Evolutionary conservation across 2,113 vertebrate species (phyloP).

Genomic region (Entosphenus tridentatus): DNA sequence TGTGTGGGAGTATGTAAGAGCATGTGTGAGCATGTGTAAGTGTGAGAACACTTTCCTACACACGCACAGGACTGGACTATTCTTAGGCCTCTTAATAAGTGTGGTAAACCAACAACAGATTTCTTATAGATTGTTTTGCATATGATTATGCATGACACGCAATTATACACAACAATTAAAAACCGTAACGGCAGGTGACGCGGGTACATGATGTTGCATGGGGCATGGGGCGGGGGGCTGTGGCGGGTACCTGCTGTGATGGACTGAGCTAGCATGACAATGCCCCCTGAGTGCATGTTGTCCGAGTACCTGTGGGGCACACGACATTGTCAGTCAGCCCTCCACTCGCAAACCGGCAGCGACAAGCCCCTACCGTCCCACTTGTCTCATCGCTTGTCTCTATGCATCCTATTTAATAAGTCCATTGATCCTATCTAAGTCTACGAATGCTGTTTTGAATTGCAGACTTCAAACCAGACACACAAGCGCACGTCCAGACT

Average conservation of each 20-base stretch:
- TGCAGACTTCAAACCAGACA: too few relatives aligned
- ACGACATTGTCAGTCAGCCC: background rate
- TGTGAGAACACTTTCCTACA: too few relatives aligned
- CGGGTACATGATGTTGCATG: background rate
- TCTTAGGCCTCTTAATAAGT: too few relatives aligned
- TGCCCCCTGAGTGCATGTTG: constrained; percentile 54
- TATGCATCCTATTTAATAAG: too few relatives aligned
- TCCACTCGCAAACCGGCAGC: background rate
- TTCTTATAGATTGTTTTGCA: too few relatives aligned
- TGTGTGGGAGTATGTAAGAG: too few relatives aligned
- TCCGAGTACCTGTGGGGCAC: constrained; percentile 62
- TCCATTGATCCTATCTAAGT: too few relatives aligned
- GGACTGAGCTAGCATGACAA: constrained; percentile 61
- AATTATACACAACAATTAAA: background rate
- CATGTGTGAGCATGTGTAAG: too few relatives aligned
- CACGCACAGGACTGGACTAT: too few relatives aligned
- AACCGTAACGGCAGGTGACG: background rate
- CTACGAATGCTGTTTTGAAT: too few relatives aligned
- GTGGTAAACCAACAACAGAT: too few relatives aligned
- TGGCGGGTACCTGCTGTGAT: constrained; percentile 75
- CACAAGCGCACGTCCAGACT: too few relatives aligned
- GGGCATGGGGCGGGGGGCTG: background rate
- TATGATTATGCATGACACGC: background rate
- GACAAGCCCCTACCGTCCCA: background rate
- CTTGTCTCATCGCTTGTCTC: background rate